phyloP scores from a whole-genome alignment of 2,888 invertebrate species.

The Petrolisthes cinctipes region DNA sequence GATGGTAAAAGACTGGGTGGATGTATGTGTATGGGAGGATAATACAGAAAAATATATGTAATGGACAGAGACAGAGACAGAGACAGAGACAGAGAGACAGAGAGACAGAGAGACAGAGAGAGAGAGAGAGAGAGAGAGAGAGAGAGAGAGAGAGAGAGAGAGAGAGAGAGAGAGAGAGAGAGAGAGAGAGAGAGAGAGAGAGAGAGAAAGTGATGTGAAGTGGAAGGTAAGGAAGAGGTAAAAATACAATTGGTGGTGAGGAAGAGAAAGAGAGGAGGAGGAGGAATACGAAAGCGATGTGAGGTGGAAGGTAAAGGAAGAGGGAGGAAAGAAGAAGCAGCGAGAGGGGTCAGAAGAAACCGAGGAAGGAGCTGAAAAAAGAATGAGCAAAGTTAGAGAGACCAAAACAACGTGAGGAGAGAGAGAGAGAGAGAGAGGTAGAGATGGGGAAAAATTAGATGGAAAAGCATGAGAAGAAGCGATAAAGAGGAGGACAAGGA shows the following conservation, averaged over 20 bases:
- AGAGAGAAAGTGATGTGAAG: neutral
- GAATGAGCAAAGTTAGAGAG: neutral
- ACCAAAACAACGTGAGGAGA: neutral
- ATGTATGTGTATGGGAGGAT: too few relatives aligned
- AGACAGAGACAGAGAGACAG: constrained; percentile 16
- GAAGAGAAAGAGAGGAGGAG: neutral
- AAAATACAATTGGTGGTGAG: neutral
- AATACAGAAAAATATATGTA: neutral
- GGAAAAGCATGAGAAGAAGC: neutral
- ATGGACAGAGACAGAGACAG: constrained; percentile 17
- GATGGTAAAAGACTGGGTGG: too few relatives aligned
- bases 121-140: constrained; percentile 14
- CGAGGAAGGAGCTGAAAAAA: neutral
- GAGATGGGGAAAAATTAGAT: neutral
- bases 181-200: neutral
- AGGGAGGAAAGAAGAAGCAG: neutral
- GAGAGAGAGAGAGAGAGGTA: neutral
- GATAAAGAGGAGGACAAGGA: neutral
- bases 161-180: neutral
- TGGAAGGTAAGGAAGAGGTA: neutral
- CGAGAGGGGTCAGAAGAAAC: neutral
- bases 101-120: constrained; percentile 12
- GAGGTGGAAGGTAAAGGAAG: neutral
- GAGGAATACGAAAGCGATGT: neutral
- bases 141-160: constrained; percentile 26